These are phyloP conservation scores for Phania funesta DNA, from an alignment of 2,888 invertebrate genomes.

Conservation along the genomic window DNA sequence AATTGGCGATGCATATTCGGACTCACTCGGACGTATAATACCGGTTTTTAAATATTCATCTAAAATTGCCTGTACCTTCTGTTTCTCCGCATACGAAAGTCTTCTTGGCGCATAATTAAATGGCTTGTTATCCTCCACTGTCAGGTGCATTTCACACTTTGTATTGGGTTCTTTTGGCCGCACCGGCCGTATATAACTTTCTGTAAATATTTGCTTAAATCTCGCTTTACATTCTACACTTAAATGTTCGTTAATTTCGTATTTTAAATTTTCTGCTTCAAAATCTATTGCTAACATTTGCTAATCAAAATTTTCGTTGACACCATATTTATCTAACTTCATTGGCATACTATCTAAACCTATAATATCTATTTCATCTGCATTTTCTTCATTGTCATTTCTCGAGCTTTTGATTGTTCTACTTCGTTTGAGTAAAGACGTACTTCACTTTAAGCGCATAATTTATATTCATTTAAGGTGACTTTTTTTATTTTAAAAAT, in stretches of 20 bases:
- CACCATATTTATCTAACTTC: too few species aligned
- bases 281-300: not conserved
- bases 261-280: not conserved
- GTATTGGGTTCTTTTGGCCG: constrained; percentile 1
- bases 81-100: constrained; percentile 23
- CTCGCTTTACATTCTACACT: not conserved
- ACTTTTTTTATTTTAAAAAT: too few species aligned
- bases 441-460: too few species aligned
- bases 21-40: constrained; percentile 43
- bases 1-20: constrained; percentile 45
- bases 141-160: constrained; percentile 12
- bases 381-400: too few species aligned
- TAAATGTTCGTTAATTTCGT: not conserved
- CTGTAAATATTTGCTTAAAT: not conserved
- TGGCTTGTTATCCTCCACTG: not conserved
- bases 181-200: not conserved
- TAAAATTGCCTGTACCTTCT: not conserved
- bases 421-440: too few species aligned
- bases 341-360: too few species aligned
- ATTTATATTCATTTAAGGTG: too few species aligned
- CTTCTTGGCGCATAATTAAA: constrained; percentile 48
- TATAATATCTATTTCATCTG: too few species aligned
- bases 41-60: constrained; percentile 42
- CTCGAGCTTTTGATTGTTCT: too few species aligned
- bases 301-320: not conserved